Conservation (phyloP, 1,140 invertebrate species). For the Proales similis region DNA sequence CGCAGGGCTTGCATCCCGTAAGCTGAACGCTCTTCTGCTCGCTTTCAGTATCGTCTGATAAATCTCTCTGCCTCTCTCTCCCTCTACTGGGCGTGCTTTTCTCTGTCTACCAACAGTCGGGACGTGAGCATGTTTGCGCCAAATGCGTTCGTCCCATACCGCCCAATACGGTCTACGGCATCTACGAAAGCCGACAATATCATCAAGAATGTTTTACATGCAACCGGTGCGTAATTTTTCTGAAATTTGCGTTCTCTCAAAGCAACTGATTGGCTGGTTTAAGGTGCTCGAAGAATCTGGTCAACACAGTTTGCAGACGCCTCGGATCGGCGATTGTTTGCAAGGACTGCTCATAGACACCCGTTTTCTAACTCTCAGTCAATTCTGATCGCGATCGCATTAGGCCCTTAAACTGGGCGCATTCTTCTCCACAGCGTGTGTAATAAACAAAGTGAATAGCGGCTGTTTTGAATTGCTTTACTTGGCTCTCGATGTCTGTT, state of each 20-base stretch:
- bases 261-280: not conserved
- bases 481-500: no score
- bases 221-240: slow-evolving; percentile 22
- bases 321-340: slow-evolving; percentile 34
- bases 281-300: slow-evolving; percentile 35
- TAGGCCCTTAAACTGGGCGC: no score
- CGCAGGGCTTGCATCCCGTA: slow-evolving; percentile 22
- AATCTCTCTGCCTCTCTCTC: no score
- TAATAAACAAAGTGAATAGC: no score
- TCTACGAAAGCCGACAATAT: slow-evolving; percentile 32
- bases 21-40: no score
- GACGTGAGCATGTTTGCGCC: slow-evolving; percentile 36
- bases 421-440: no score
- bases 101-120: no score
- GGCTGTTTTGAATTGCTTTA: no score
- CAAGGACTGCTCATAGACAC: slow-evolving; percentile 28
- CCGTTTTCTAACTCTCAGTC: no score
- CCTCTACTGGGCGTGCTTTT: no score
- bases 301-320: slow-evolving; percentile 38
- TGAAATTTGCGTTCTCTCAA: not conserved
- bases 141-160: slow-evolving; percentile 35
- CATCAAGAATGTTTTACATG: slow-evolving; percentile 38
- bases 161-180: slow-evolving; percentile 32
- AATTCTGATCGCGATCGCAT: no score
- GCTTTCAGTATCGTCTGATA: no score